Evolutionary conservation across 2,113 vertebrate genomes (phyloP).

Genomic region (Myodes glareolus): DNA sequence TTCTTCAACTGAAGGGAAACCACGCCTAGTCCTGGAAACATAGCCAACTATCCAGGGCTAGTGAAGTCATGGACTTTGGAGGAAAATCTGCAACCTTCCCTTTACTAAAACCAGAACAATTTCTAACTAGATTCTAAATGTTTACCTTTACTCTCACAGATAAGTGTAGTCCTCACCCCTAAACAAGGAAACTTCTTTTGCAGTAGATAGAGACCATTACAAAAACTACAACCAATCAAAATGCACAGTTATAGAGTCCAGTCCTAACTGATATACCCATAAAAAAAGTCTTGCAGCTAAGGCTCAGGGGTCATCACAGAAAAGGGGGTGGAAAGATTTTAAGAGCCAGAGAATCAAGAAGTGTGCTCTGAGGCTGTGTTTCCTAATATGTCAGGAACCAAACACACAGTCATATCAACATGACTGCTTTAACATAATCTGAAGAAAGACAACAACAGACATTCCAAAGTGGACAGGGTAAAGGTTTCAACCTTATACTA

Average conservation of each 20-base stretch:
- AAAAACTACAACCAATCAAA: background rate
- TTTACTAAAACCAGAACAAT: background rate
- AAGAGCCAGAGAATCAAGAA: background rate
- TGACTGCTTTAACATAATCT: background rate
- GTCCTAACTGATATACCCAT: background rate
- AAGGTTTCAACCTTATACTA: background rate
- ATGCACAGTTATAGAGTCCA: background rate
- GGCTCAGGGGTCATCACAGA: background rate
- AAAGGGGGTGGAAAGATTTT: background rate
- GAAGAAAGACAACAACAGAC: background rate
- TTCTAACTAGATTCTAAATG: background rate
- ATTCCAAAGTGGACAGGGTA: background rate
- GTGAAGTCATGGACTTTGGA: background rate
- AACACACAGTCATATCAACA: background rate
- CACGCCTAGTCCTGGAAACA: background rate
- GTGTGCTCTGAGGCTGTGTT: background rate
- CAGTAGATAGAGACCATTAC: background rate
- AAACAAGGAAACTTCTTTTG: background rate
- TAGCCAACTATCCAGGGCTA: background rate
- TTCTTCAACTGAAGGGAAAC: background rate
- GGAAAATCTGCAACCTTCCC: background rate
- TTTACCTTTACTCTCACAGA: background rate
- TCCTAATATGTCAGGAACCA: background rate
- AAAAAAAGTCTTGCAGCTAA: background rate
- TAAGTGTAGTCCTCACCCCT: background rate